Base-by-base conservation (phyloP, 2,888 invertebrate genomes). In the Stegophylla sp. region DNA sequence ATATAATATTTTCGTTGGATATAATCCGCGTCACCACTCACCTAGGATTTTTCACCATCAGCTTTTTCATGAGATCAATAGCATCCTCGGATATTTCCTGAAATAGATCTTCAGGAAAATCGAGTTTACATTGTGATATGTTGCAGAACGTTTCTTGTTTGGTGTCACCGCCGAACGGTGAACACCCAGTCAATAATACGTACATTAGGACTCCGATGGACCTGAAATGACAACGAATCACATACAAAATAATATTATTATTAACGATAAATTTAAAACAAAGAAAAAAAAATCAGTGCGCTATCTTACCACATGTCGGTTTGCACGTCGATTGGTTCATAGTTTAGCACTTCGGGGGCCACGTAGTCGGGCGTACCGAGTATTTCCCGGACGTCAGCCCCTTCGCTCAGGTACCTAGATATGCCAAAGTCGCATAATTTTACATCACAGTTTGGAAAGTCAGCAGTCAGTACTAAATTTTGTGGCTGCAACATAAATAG, bases 71-170 rank as follows among this genome's bases (percentile, higher is more conserved):
- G 87, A 98, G 97, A 88, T 96, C 94, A 86, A 93, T 92, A 84
- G 97, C 97, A 85, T 91, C 90, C 85, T 91, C 90, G 84, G 96
- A 96, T 84, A 97, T 93, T 85, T 94, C 93, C 84, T 91, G 90
- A 89, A 98, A 98, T 85, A 97, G 90, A 86, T 96, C 95, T 85
- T 93, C 91, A 84, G 97, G 97, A 89, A 97, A 98, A 87, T 95
- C 94, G 85, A 97, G 91, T 86, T 93, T 92, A 88, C 96, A 95
- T 88, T 95, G 93, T 82, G 97, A 94, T 87, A 98, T 98, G 89
- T 98, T 98, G 86, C 96, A 93, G 89, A 95, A 97, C 81, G 98
- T 98, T 89, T 97, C 95, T 89, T 97, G 97, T 87, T 97, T 97
- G 83, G 93, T 94, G 87, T 97, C 95, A 82, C 96, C 97, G 82